phyloP scores from a whole-genome alignment of 2,113 vertebrate species.

The Cygnus buccinator region DNA sequence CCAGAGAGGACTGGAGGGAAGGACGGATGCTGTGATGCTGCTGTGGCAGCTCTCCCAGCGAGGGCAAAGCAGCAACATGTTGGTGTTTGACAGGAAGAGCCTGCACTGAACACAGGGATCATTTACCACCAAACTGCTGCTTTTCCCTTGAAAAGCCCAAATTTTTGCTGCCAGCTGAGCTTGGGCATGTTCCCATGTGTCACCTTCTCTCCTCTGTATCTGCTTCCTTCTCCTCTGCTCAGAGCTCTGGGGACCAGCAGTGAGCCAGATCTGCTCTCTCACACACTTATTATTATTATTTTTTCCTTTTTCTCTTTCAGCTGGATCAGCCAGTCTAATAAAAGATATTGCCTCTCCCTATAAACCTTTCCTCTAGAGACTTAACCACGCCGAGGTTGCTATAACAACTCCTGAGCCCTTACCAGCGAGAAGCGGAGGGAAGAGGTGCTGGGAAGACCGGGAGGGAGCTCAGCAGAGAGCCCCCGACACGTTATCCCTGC shows the following conservation, averaged over 20 bases:
- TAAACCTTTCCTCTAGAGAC: slow-evolving; percentile 64
- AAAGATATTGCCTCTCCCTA: slow-evolving; percentile 61
- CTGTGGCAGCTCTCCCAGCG: background rate
- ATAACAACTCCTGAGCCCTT: slow-evolving; percentile 51
- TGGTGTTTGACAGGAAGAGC: background rate
- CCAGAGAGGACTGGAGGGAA: background rate
- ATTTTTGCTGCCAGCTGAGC: background rate
- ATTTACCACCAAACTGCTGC: rapidly evolving
- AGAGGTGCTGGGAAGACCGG: background rate
- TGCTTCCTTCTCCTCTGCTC: background rate
- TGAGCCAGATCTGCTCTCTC: background rate
- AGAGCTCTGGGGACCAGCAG: background rate
- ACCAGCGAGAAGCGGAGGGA: background rate
- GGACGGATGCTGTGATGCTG: background rate
- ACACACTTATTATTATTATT: no score
- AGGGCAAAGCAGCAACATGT: background rate
- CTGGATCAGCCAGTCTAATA: slow-evolving; percentile 42
- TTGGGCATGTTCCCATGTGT: rapidly evolving
- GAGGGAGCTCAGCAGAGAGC: background rate
- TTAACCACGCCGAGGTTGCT: slow-evolving; percentile 36
- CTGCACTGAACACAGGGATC: background rate
- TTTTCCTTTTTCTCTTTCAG: background rate
- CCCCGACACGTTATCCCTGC: rapidly evolving
- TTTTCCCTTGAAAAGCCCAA: background rate
- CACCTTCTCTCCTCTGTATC: background rate